Conservation (phyloP, 2,888 invertebrate genomes). For the Pelosia muscerda region DNA sequence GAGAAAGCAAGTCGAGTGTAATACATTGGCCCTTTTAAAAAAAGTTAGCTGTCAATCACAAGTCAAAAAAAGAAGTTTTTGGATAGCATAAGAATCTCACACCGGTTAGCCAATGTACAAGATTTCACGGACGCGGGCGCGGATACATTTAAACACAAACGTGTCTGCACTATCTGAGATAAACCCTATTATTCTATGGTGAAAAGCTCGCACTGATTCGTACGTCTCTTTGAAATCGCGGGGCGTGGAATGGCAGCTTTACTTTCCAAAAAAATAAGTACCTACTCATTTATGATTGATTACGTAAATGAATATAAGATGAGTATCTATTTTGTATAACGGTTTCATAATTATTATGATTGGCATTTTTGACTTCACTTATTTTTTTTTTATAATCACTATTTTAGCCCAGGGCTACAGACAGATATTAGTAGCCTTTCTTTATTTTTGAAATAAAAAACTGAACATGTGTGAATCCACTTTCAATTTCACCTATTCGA, state of each 20-base stretch:
- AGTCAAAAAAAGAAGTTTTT: background rate
- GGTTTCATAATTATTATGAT: background rate
- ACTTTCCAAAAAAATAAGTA: too few species aligned
- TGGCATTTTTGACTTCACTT: background rate
- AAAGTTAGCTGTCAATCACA: slow-evolving; percentile 1
- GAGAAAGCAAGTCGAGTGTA: background rate
- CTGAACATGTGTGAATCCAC: background rate
- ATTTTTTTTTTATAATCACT: background rate
- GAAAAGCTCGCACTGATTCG: too few species aligned
- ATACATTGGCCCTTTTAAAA: slow-evolving; percentile 5
- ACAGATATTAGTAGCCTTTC: background rate
- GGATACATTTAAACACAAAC: too few species aligned
- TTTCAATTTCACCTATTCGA: background rate
- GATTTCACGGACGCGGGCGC: too few species aligned
- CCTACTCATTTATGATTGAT: too few species aligned
- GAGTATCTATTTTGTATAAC: background rate
- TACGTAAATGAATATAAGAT: background rate
- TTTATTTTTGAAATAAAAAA: background rate
- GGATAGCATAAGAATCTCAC: background rate
- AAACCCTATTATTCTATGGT: too few species aligned
- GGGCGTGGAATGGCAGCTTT: too few species aligned
- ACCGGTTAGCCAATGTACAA: too few species aligned
- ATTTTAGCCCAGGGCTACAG: background rate
- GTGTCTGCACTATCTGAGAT: too few species aligned
- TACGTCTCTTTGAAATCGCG: too few species aligned